These are phyloP conservation scores for Cephus pygmeus DNA, from an alignment of 2,888 invertebrate species.

Conservation along the genomic window DNA sequence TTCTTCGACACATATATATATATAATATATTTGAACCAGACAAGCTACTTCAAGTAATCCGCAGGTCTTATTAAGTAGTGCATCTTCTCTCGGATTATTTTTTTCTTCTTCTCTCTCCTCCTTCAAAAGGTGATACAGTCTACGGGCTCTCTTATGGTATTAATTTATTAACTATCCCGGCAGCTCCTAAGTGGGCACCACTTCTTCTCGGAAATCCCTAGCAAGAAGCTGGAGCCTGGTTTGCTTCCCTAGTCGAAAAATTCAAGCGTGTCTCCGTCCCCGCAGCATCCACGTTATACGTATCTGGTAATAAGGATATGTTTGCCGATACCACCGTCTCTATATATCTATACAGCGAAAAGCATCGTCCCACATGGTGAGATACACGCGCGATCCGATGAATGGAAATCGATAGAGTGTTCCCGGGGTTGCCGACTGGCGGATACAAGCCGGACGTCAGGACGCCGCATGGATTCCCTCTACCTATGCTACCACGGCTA, in stretches of 20 bases:
- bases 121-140: neutral
- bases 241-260: neutral
- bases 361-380: neutral
- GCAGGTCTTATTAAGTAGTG: neutral
- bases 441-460: constrained; percentile 7
- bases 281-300: neutral
- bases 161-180: constrained; percentile 41
- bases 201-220: neutral
- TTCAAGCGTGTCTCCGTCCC: neutral
- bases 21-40: neutral
- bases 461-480: neutral
- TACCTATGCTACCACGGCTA: constrained; percentile 7
- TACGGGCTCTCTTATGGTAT: constrained; percentile 26
- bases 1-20: neutral
- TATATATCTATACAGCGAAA: neutral
- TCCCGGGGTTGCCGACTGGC: constrained; percentile 2
- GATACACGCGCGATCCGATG: constrained; percentile 6
- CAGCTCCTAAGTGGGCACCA: neutral
- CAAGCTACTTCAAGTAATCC: neutral
- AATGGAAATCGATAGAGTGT: constrained; percentile 9
- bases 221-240: neutral
- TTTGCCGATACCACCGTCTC: neutral
- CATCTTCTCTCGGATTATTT: neutral
- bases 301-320: neutral
- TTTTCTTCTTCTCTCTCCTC: neutral